A percentile compares a stretch with the other conserved stretches of the same genome.
These are phyloP conservation scores for Drosophila subpulchrella DNA, from an alignment of 1,140 invertebrate species.

Conservation along the genomic window DNA sequence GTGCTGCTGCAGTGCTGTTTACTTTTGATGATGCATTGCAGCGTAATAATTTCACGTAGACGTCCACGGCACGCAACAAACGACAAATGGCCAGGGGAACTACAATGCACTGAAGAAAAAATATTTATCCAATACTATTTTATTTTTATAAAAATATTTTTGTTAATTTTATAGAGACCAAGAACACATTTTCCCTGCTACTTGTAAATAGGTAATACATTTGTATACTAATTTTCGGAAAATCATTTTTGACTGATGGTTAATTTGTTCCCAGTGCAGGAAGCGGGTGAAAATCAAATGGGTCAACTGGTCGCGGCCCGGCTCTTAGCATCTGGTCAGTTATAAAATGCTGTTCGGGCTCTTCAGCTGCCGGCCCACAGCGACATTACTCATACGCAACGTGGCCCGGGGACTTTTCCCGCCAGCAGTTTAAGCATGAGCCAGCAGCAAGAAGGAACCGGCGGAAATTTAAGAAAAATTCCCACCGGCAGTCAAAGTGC, in stretches of 20 bases:
- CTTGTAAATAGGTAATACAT: no score
- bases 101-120: not conserved
- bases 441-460: not conserved
- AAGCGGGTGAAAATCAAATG: conserved; percentile 2
- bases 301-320: conserved; percentile 37
- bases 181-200: no score
- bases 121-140: not conserved
- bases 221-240: not conserved
- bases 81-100: conserved; percentile 42
- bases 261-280: not conserved
- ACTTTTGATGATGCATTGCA: conserved; percentile 80
- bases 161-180: no score
- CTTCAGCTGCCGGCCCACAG: conserved; percentile 16
- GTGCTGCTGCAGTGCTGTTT: conserved; percentile 61
- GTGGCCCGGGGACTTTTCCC: conserved; percentile 14
- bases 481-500: conserved; percentile 14
- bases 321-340: conserved; percentile 51
- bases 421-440: conserved; percentile 10
- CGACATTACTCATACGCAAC: conserved; percentile 56
- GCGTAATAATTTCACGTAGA: conserved; percentile 79
- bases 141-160: no score
- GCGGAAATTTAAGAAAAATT: conserved; percentile 42
- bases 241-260: no score
- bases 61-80: conserved; percentile 64
- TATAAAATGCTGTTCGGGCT: conserved; percentile 58